Evolutionary conservation across 2,113 vertebrate species (phyloP).

Genomic region (Mystacornis crossleyi): DNA sequence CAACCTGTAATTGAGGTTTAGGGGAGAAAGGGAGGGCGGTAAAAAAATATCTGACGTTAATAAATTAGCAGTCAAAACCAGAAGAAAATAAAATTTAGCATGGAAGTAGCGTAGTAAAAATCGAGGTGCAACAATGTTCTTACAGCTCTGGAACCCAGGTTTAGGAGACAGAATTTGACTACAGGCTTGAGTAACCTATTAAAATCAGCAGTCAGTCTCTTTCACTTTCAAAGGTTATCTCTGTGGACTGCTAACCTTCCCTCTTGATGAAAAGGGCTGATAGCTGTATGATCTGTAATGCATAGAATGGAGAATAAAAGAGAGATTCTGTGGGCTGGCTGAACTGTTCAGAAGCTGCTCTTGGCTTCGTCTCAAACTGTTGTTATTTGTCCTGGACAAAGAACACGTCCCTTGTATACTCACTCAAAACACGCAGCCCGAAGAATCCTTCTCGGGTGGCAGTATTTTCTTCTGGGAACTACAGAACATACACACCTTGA

Average conservation of each 20-base stretch:
- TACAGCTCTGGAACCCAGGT: background rate
- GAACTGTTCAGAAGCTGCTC: background rate
- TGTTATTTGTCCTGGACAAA: slow-evolving; percentile 30
- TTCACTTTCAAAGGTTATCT: background rate
- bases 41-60: slow-evolving; percentile 45
- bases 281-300: background rate
- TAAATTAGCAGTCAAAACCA: slow-evolving; percentile 39
- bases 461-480: slow-evolving; percentile 26
- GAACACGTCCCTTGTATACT: slow-evolving; percentile 16
- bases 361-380: background rate
- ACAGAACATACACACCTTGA: background rate
- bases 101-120: background rate
- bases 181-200: background rate
- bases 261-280: background rate
- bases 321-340: background rate
- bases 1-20: slow-evolving; percentile 58
- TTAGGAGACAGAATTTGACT: background rate
- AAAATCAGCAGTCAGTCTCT: background rate
- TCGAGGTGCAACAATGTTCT: background rate
- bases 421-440: slow-evolving; percentile 35
- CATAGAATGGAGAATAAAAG: background rate
- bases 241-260: background rate
- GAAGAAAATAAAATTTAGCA: slow-evolving; percentile 25
- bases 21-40: background rate
- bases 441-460: slow-evolving; percentile 28